phyloP scores from a whole-genome alignment of 2,797 vertebrate species.

The Acipenser ruthenus region DNA sequence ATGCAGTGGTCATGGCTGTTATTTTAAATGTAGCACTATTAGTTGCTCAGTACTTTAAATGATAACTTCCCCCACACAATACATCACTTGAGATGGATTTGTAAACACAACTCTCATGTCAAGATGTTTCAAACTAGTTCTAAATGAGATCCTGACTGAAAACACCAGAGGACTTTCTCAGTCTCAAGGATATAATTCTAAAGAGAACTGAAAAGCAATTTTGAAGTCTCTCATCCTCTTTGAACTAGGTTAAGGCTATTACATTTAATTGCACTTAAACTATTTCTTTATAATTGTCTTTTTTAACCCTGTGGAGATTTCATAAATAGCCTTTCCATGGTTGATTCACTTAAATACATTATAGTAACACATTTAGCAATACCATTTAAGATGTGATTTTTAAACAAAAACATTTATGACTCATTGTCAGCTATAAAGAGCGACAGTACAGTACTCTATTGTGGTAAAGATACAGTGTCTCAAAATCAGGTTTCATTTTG shows the following conservation, averaged over 20 bases:
- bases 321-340: constrained; percentile 3
- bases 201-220: constrained; percentile 28
- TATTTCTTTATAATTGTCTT: constrained; percentile 28
- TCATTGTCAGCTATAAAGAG: no score
- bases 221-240: constrained; percentile 12
- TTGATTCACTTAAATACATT: background rate
- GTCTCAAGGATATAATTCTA: constrained; percentile 31
- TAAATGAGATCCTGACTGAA: constrained; percentile 38
- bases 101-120: background rate
- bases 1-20: constrained; percentile 30
- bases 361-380: constrained; percentile 3
- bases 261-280: constrained; percentile 39
- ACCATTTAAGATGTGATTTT: background rate
- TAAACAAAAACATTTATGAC: no score
- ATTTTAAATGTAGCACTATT: constrained; percentile 15
- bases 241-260: constrained; percentile 23
- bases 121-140: constrained; percentile 16
- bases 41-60: constrained; percentile 20
- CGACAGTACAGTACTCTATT: no score
- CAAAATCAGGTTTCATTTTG: no score
- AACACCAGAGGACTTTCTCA: constrained; percentile 31
- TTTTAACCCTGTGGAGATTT: constrained; percentile 26
- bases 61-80: no score
- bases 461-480: no score
- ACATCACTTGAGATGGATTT: constrained; percentile 23